Evolutionary conservation across 1,140 invertebrate species (phyloP).

Genomic region (Heliconius himera): DNA sequence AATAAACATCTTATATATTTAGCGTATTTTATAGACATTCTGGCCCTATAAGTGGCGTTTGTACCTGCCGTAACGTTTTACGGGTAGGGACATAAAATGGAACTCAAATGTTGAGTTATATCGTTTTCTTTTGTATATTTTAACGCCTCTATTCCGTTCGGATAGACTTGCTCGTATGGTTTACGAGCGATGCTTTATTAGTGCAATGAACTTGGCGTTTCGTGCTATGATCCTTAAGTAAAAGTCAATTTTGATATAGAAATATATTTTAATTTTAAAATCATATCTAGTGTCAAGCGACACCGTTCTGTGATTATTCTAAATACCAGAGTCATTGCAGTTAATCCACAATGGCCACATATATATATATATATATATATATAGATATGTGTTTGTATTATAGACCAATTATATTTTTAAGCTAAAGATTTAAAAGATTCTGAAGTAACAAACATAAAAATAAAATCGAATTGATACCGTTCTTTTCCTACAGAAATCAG

Average conservation of each 20-base stretch:
- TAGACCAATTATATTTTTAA: too few relatives aligned
- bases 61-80: slow-evolving; percentile 58
- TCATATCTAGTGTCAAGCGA: too few relatives aligned
- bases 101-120: slow-evolving; percentile 53
- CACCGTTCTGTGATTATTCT: too few relatives aligned
- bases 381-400: too few relatives aligned
- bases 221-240: not conserved
- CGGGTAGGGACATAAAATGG: slow-evolving; percentile 50
- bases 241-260: not conserved
- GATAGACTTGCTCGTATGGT: slow-evolving; percentile 26
- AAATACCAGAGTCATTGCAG: too few relatives aligned
- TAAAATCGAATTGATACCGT: too few relatives aligned
- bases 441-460: too few relatives aligned
- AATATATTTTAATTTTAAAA: too few relatives aligned
- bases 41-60: slow-evolving; percentile 31
- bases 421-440: too few relatives aligned
- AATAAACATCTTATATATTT: slow-evolving; percentile 50
- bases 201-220: slow-evolving; percentile 36
- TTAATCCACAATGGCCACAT: too few relatives aligned
- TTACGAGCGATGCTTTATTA: slow-evolving; percentile 27
- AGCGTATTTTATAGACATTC: slow-evolving; percentile 44
- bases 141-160: slow-evolving; percentile 51
- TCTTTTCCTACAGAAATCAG: too few relatives aligned
- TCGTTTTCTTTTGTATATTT: slow-evolving; percentile 64
- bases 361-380: too few relatives aligned